phyloP scores from a whole-genome alignment of 1,140 invertebrate species.

The Harlomillsia oculata region DNA sequence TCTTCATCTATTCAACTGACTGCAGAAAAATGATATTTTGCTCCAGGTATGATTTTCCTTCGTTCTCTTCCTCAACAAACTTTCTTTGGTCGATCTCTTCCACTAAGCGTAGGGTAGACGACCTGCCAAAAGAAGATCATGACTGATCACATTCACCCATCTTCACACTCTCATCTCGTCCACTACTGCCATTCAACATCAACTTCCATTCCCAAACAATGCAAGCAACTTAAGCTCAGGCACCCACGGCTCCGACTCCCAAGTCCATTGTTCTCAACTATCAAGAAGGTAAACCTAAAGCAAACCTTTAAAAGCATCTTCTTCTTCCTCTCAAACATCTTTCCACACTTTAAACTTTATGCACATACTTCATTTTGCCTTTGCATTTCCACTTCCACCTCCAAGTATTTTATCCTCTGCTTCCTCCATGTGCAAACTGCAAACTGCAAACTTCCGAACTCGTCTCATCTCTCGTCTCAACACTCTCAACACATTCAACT shows the following conservation, averaged over 20 bases:
- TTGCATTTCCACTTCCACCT: too few relatives aligned
- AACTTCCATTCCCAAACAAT: background rate
- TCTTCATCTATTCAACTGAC: conserved; percentile 22
- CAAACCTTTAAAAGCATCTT: too few relatives aligned
- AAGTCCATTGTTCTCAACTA: too few relatives aligned
- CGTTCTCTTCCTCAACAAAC: conserved; percentile 2
- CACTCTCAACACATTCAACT: too few relatives aligned
- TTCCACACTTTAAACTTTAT: too few relatives aligned
- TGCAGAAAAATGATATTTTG: conserved; percentile 26
- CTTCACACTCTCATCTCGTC: background rate
- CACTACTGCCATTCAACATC: background rate
- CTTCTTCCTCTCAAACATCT: too few relatives aligned
- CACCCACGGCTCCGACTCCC: background rate
- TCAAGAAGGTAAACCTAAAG: too few relatives aligned
- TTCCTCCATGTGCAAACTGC: too few relatives aligned
- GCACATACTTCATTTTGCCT: too few relatives aligned
- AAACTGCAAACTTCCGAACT: too few relatives aligned
- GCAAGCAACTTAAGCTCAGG: background rate
- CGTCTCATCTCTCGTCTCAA: too few relatives aligned
- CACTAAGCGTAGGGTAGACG: conserved; percentile 18
- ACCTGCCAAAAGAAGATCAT: conserved; percentile 26
- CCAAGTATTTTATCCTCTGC: too few relatives aligned
- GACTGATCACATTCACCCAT: conserved; percentile 4
- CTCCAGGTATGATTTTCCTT: conserved; percentile 23
- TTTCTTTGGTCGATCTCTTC: background rate